phyloP scores from a whole-genome alignment of 1,140 invertebrate species.

The Brachionus sp. region DNA sequence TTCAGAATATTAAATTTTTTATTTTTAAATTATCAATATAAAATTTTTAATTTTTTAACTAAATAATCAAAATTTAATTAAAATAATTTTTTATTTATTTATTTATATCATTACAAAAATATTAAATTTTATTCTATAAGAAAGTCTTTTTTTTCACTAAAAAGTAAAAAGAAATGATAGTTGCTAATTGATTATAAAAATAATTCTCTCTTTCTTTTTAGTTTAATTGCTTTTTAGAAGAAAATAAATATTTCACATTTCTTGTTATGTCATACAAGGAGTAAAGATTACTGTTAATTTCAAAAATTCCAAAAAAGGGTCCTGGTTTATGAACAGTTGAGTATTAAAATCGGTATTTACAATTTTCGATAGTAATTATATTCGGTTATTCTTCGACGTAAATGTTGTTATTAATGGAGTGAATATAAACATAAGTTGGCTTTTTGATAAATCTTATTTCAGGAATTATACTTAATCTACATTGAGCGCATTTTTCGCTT shows the following conservation, averaged over 20 bases:
- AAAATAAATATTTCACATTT: not conserved
- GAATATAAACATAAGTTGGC: not conserved
- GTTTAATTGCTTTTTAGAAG: not conserved
- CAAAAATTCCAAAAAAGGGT: not conserved
- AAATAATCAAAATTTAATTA: not conserved
- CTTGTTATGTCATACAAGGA: too few species aligned
- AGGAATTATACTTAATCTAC: not conserved
- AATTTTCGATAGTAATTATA: not conserved
- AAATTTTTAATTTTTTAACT: not conserved
- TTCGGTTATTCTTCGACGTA: not conserved
- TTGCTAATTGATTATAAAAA: not conserved
- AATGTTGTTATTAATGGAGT: not conserved
- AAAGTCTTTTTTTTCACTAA: not conserved
- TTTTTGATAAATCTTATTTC: not conserved
- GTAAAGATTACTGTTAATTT: not conserved
- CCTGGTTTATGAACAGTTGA: not conserved
- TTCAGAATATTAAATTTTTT: not conserved
- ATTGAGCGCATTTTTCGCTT: not conserved
- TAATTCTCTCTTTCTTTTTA: not conserved
- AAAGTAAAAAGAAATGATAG: conserved; percentile 2
- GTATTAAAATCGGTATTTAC: not conserved
- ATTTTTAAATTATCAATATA: not conserved
- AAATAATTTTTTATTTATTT: not conserved
- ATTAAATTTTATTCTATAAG: not conserved
- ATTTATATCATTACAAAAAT: not conserved